Conservation (phyloP, 2,113 vertebrate species). For the Nothobranchius furzeri region DNA sequence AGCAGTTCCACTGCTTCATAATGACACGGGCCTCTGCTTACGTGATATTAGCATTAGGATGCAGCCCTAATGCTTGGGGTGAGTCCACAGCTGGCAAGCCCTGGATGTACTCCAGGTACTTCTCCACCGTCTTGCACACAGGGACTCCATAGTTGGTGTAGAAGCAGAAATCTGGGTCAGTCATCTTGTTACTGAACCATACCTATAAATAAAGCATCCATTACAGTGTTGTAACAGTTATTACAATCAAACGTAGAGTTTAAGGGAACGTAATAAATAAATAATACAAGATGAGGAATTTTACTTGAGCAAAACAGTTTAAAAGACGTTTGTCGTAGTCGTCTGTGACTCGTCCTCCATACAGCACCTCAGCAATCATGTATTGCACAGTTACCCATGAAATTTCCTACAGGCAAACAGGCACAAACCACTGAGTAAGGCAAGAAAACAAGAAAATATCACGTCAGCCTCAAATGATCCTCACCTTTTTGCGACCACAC, state of each 20-base stretch:
- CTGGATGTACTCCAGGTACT: constrained; percentile 50
- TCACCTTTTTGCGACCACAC: constrained; percentile 82
- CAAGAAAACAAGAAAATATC: neutral
- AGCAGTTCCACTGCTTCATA: too few relatives aligned
- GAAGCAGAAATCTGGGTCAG: constrained; percentile 47
- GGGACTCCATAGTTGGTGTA: constrained; percentile 51
- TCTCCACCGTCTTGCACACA: constrained; percentile 47
- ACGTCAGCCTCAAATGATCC: neutral
- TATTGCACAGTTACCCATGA: constrained; percentile 88
- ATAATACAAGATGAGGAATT: constrained; percentile 1
- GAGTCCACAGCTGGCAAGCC: constrained; percentile 41
- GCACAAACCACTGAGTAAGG: neutral
- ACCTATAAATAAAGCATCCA: constrained; percentile 32
- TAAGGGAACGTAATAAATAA: neutral
- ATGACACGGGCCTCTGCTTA: constrained; percentile 14
- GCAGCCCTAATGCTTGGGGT: constrained; percentile 46
- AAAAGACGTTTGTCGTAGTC: constrained; percentile 86
- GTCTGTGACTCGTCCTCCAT: constrained; percentile 86
- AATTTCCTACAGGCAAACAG: constrained; percentile 75
- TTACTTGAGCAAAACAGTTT: constrained; percentile 83
- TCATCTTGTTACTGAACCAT: constrained; percentile 60
- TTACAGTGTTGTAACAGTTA: neutral
- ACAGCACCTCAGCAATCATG: constrained; percentile 91
- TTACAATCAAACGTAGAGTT: neutral
- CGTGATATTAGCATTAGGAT: constrained; percentile 60